A percentile compares a stretch with the other conserved stretches of the same genome.
Evolutionary conservation across 35 echinoderm and acorn worm species (phyloP).

Genomic region (Stichopus chloronotus): DNA sequence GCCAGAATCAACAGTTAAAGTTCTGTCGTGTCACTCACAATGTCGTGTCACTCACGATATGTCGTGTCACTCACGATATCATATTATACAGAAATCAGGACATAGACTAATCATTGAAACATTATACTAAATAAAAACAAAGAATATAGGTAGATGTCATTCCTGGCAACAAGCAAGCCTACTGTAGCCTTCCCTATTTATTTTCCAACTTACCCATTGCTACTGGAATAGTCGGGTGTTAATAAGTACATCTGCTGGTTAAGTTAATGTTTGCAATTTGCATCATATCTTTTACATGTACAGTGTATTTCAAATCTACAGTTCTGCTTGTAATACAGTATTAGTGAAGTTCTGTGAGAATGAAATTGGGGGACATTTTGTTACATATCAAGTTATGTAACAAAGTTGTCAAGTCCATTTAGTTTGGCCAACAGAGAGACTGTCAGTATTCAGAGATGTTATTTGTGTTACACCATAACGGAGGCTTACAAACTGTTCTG

Average conservation of each 20-base stretch:
- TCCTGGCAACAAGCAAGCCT: too few species aligned
- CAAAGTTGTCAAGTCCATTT: too few species aligned
- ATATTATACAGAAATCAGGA: constrained; percentile 2
- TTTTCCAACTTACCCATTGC: too few species aligned
- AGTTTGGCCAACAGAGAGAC: background rate
- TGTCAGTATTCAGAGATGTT: too few species aligned
- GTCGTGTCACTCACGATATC: background rate
- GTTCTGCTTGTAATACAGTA: constrained; percentile 46
- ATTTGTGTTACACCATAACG: too few species aligned
- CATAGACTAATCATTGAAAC: background rate
- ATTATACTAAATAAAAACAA: too few species aligned
- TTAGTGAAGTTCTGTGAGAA: constrained; percentile 29
- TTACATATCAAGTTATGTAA: background rate
- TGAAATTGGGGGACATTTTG: background rate
- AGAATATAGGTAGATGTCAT: too few species aligned
- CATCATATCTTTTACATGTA: background rate
- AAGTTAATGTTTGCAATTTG: constrained; percentile 37
- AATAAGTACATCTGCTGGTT: background rate
- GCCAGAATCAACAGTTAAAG: constrained; percentile 29
- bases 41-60: constrained; percentile 25
- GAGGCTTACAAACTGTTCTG: too few species aligned
- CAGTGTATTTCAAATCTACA: constrained; percentile 6
- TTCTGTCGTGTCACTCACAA: background rate
- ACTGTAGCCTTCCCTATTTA: background rate
- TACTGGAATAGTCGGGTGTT: background rate